A percentile compares a stretch with the other conserved stretches of the same genome.
These are phyloP conservation scores for Suillia variegata DNA, from an alignment of 2,888 invertebrate species.

Conservation along the genomic window DNA sequence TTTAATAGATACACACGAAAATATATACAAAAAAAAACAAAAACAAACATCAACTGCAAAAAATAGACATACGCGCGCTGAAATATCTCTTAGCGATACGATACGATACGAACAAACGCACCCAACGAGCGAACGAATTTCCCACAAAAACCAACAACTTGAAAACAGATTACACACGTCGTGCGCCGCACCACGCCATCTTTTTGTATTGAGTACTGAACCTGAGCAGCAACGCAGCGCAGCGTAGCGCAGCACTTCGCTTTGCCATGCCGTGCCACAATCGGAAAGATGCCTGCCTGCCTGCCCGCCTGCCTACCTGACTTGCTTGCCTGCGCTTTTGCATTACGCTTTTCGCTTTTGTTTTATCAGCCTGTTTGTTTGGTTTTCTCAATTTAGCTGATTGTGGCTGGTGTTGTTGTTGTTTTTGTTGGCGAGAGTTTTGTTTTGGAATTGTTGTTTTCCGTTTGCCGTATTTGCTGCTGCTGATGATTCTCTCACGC, in stretches of 20 bases:
- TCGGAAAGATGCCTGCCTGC: not conserved
- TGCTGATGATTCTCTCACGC: constrained; percentile 20
- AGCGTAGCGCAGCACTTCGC: not conserved
- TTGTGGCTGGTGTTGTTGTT: constrained; percentile 19
- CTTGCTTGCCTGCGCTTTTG: not conserved
- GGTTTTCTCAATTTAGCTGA: constrained; percentile 7
- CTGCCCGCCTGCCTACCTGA: not conserved
- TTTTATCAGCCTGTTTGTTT: constrained; percentile 8
- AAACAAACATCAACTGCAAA: constrained; percentile 10
- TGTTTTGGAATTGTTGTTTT: too few relatives aligned
- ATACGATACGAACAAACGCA: not conserved
- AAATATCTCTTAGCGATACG: too few relatives aligned
- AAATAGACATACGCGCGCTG: not conserved
- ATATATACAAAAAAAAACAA: not conserved
- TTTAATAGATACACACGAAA: constrained; percentile 24
- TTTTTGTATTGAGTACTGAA: constrained; percentile 17
- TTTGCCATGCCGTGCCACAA: constrained; percentile 29
- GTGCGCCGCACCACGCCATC: too few relatives aligned
- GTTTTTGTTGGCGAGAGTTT: too few relatives aligned
- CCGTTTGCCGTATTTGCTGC: constrained; percentile 21
- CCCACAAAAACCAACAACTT: constrained; percentile 2
- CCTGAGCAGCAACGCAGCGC: not conserved
- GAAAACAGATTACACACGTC: constrained; percentile 13
- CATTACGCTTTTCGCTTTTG: not conserved
- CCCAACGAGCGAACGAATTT: constrained; percentile 5